A percentile compares a stretch with the other conserved stretches of the same genome.
Evolutionary conservation across 2,888 invertebrate species (phyloP).

Genomic region (Cacoxenus indagator): DNA sequence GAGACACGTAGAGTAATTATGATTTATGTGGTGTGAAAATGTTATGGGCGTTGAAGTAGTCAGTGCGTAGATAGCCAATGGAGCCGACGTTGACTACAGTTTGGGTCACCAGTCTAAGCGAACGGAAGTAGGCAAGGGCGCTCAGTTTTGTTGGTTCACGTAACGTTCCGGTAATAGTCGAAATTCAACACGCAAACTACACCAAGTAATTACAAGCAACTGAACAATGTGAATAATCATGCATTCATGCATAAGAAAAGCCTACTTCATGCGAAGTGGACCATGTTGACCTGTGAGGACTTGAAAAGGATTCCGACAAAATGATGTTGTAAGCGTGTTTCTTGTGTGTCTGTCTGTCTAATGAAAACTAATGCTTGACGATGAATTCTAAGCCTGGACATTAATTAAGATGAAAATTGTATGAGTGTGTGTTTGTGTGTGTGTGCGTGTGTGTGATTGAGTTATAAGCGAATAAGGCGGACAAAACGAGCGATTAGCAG

Average conservation of each 20-base stretch:
- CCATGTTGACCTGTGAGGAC: neutral
- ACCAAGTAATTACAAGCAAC: conserved; percentile 49
- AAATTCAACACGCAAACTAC: conserved; percentile 47
- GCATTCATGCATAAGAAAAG: conserved; percentile 35
- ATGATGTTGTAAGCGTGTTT: conserved; percentile 18
- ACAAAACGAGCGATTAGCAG: no score
- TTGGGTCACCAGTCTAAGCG: conserved; percentile 28
- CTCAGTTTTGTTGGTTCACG: no score
- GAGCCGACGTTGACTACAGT: conserved; percentile 42
- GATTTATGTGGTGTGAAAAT: conserved; percentile 52
- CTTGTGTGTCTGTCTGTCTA: conserved; percentile 20
- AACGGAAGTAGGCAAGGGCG: no score
- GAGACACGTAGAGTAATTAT: conserved; percentile 52
- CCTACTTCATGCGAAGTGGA: conserved; percentile 13
- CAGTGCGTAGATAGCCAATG: conserved; percentile 29
- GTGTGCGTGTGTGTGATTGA: neutral
- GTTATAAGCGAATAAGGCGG: neutral
- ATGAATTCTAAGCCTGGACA: neutral
- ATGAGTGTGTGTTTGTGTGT: neutral
- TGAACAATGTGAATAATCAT: neutral
- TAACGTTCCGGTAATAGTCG: conserved; percentile 42
- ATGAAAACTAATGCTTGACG: conserved; percentile 32
- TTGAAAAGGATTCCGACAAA: conserved; percentile 45
- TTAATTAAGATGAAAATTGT: neutral
- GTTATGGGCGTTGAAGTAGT: conserved; percentile 39